Evolutionary conservation across 2,797 vertebrate genomes (phyloP).

Genomic region (Rhinichthys osculus): DNA sequence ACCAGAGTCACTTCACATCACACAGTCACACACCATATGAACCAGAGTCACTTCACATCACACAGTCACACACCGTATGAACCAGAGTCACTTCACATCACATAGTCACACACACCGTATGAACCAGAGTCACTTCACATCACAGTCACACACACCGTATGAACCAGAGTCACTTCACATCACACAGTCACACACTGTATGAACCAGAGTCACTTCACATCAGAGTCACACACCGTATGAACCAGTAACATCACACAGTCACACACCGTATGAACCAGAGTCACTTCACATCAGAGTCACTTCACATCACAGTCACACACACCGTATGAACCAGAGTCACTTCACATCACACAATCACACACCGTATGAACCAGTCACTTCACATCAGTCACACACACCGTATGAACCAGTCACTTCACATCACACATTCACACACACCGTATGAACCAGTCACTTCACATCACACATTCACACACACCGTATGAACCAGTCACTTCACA

Average conservation of each 20-base stretch:
- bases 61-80: not conserved
- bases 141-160: not conserved
- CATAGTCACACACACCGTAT: not conserved
- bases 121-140: not conserved
- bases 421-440: not conserved
- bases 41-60: not conserved
- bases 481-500: not conserved
- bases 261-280: not conserved
- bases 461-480: not conserved
- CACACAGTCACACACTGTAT: not conserved
- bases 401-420: not conserved
- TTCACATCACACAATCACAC: not conserved
- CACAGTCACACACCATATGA: not conserved
- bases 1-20: not conserved
- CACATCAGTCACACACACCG: accelerated
- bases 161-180: not conserved
- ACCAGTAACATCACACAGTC: not conserved
- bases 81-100: not conserved
- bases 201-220: not conserved
- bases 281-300: not conserved
- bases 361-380: not conserved
- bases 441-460: not conserved
- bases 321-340: no score
- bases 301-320: no score
- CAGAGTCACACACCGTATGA: not conserved